Evolutionary conservation across 2,797 vertebrate genomes (phyloP), one percentile per base, ranked within the genome.

Genomic region (Sebastes iracundus): DNA sequence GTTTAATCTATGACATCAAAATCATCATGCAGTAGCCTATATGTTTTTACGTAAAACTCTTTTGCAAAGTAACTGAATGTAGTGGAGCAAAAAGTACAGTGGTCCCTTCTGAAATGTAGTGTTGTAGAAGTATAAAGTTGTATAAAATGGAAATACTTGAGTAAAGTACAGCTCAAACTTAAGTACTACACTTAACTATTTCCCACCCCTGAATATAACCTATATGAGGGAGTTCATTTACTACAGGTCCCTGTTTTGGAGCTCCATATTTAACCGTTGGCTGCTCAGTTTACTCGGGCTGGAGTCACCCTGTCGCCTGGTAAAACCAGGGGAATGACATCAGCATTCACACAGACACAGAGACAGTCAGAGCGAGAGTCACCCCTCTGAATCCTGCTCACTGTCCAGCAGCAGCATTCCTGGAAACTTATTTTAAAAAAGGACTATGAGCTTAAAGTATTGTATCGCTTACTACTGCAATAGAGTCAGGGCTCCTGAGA

Each of bases 241-340:
- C 72, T 83, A 72, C 59, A 67, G 33, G 62, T 75, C 72, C 82
- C 79, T 79, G 60, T 88, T 91, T 73, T 75, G 69, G 56, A 87
- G 80, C 73, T 89, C 93, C 92, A 91, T 81, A 90, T 94, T 93
- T 94, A 94, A 92, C 89, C 32, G 22, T 60, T 23, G 76, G 79
- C 83, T 92, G 69, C 92, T 93, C 91, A 80, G 85, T 92, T 94
- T 94, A 94, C 87, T 58, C 60, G 0, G 10, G 42, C 83, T 71
- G 88, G 77, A 94, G 93, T 91, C 94, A 25, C 38, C 72, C 84
- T 93, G 94, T 92, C 95, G 90, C 93, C 91, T 85, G 84, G 77
- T 85, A 23, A 80, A 83, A 88, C 81, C 62, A 14, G 22, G 60
- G 10, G 67, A 49, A 74, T 93, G 93, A 93, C 89, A 90, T 94